Conservation (phyloP, 1,140 invertebrate species). For the Himalopsyche phryganea region DNA sequence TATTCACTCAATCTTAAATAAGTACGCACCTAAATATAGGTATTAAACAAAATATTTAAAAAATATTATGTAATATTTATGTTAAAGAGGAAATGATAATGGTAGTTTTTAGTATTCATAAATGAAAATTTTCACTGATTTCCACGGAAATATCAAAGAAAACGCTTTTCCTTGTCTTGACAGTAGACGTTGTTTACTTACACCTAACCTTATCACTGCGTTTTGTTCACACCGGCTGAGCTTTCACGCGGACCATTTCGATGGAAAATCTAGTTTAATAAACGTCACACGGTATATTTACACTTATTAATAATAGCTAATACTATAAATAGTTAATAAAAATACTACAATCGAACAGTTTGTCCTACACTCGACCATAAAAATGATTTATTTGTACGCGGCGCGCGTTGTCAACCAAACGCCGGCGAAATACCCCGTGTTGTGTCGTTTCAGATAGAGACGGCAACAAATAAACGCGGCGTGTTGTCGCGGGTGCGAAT, state of each 20-base stretch:
- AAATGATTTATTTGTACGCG: conserved; percentile 25
- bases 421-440: conserved; percentile 15
- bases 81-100: too few relatives aligned
- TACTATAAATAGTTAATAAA: neutral
- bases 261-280: neutral
- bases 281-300: neutral
- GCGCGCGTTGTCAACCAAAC: conserved; percentile 24
- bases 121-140: too few relatives aligned
- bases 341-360: conserved; percentile 1
- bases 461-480: neutral
- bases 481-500: neutral
- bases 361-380: conserved; percentile 3
- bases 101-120: too few relatives aligned
- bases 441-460: conserved; percentile 16
- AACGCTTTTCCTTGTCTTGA: conserved; percentile 5
- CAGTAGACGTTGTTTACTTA: conserved; percentile 26
- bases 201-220: conserved; percentile 17
- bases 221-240: neutral
- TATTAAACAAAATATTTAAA: too few relatives aligned
- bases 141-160: too few relatives aligned
- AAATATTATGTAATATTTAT: too few relatives aligned
- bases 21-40: too few relatives aligned
- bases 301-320: neutral
- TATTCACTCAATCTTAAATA: too few relatives aligned
- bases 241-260: too few relatives aligned